A percentile compares a stretch with the other conserved stretches of the same genome.
phyloP scores from a whole-genome alignment of 2,888 invertebrate genomes.

The Emmelina monodactyla region DNA sequence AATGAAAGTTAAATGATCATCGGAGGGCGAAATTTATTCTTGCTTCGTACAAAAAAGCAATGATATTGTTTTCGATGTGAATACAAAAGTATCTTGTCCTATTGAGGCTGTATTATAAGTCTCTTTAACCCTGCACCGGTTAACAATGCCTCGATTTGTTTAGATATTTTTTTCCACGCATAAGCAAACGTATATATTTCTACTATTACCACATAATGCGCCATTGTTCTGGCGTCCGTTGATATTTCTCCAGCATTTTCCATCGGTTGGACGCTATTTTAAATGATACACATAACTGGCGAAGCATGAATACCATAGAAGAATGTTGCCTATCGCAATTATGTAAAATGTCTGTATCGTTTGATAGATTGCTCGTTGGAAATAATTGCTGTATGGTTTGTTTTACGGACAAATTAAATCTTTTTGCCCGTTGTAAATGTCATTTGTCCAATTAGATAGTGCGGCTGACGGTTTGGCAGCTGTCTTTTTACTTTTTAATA shows the following conservation, averaged over 20 bases:
- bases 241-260: conserved; percentile 55
- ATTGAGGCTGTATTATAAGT: conserved; percentile 22
- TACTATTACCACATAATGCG: conserved; percentile 66
- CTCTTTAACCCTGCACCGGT: conserved; percentile 37
- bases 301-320: conserved; percentile 40
- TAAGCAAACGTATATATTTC: conserved; percentile 61
- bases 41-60: not conserved
- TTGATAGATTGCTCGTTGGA: conserved; percentile 13
- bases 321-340: conserved; percentile 28
- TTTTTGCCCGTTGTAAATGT: too few species aligned
- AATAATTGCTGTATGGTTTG: too few species aligned
- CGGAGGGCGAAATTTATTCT: not conserved
- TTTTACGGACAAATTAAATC: too few species aligned
- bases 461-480: too few species aligned
- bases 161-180: conserved; percentile 59
- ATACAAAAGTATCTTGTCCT: conserved; percentile 5
- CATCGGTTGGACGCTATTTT: conserved; percentile 46
- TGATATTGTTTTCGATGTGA: conserved; percentile 2
- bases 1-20: not conserved
- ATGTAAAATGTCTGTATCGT: conserved; percentile 26
- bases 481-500: too few species aligned
- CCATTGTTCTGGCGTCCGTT: conserved; percentile 59
- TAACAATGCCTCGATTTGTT: conserved; percentile 62
- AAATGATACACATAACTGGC: conserved; percentile 52
- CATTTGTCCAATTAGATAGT: too few species aligned